Conservation (phyloP, 2,797 vertebrate species). For the Carapus acus region DNA sequence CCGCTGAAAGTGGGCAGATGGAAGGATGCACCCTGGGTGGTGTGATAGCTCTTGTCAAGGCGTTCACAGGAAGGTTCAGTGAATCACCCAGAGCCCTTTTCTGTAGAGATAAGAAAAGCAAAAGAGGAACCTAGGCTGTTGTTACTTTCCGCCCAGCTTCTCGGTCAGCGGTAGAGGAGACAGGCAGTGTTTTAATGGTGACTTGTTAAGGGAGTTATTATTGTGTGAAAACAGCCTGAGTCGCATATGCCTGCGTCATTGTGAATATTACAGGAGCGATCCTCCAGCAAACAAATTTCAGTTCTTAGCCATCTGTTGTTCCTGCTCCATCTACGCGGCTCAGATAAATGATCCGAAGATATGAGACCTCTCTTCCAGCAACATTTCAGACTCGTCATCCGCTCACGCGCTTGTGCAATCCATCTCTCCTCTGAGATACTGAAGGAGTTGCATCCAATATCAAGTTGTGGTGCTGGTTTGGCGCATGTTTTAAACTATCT, state of each 20-base stretch:
- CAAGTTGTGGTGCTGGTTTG: conserved; percentile 35
- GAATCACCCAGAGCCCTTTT: background rate
- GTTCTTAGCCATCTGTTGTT: conserved; percentile 40
- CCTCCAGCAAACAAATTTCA: conserved; percentile 23
- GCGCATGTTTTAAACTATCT: conserved; percentile 31
- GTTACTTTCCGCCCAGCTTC: conserved; percentile 1
- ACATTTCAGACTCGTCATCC: conserved; percentile 35
- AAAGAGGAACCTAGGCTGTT: background rate
- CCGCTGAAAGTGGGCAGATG: conserved; percentile 50
- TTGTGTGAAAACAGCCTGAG: conserved; percentile 20
- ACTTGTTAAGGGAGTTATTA: conserved; percentile 4
- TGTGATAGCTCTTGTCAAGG: conserved; percentile 20
- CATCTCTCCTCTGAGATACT: conserved; percentile 27
- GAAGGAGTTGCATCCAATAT: conserved; percentile 41
- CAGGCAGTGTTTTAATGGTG: conserved; percentile 11
- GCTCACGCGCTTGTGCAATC: conserved; percentile 24
- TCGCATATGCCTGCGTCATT: conserved; percentile 15
- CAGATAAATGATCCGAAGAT: conserved; percentile 29
- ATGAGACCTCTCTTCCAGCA: conserved; percentile 28
- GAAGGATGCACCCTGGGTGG: conserved; percentile 38
- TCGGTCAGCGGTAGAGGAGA: background rate
- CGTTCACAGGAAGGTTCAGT: background rate
- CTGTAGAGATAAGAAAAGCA: conserved; percentile 1
- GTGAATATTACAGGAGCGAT: conserved; percentile 21
- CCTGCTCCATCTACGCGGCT: conserved; percentile 24